Conservation (phyloP, 2,888 invertebrate species). For the Apodemia duryi region DNA sequence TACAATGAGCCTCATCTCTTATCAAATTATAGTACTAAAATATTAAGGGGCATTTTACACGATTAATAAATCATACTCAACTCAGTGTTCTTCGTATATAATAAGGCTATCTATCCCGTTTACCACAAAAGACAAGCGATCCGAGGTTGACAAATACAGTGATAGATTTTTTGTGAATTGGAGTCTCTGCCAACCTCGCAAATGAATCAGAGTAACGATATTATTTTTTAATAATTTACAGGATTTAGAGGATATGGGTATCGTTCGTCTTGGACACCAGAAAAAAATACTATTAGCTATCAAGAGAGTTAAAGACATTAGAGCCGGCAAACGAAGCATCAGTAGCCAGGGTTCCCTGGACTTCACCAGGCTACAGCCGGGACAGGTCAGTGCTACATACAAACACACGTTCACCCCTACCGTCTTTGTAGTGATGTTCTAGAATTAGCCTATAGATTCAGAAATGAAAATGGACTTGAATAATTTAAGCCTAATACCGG, state of each 20-base stretch:
- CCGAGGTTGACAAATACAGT: no score
- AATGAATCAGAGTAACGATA: not conserved
- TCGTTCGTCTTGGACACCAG: slow-evolving; percentile 96
- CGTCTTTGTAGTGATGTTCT: slow-evolving; percentile 70
- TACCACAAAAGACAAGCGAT: no score
- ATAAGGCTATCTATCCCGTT: no score
- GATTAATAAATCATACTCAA: not conserved
- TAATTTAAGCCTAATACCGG: not conserved
- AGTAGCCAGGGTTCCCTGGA: slow-evolving; percentile 72
- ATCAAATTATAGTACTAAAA: not conserved
- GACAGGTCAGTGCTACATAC: slow-evolving; percentile 65
- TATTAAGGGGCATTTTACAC: not conserved
- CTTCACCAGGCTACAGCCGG: slow-evolving; percentile 66
- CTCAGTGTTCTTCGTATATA: no score
- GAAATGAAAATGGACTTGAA: slow-evolving; percentile 15
- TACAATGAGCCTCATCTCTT: not conserved
- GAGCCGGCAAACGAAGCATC: slow-evolving; percentile 88
- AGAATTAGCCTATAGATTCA: slow-evolving; percentile 51
- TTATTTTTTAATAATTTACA: slow-evolving; percentile 35
- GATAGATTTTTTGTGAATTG: no score
- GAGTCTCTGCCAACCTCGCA: not conserved
- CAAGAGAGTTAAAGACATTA: slow-evolving; percentile 96
- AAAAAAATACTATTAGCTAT: slow-evolving; percentile 98
- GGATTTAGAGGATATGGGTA: slow-evolving; percentile 98
- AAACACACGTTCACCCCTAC: slow-evolving; percentile 27